Base-by-base conservation (phyloP, 1,140 invertebrate species). In the Panulirus ornatus region DNA sequence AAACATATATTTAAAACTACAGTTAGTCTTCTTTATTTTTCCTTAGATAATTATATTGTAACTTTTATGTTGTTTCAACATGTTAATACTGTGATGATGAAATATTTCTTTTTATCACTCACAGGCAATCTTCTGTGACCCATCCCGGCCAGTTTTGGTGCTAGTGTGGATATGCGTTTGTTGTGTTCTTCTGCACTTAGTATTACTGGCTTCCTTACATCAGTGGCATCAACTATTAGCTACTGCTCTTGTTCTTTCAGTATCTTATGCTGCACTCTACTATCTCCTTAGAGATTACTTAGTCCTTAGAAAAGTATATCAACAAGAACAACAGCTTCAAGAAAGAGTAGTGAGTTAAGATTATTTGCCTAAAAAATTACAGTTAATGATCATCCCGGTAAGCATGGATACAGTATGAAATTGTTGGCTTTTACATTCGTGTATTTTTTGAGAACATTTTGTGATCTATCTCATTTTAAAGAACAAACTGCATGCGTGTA, bases 221-320 rank as follows among this genome's bases (percentile, higher is more conserved):
- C 96, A 98, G 92, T 99, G 98, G 98, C 97, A 98, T 94, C 97
- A 98, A 93, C 96, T 98, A 44, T 93, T 99, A 14, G 97, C 98
- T 27, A 95, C 98, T 89, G 96, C 97, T 19, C 94, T 98, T 47
- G 94, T 99, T 38, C 95, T 98, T 14, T 96, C 98, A 93, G 97
- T 97, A 75, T 99, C 98, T 94, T 98, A 98, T 94, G 97, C 98
- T 92, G 97, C 97, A 0, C 95, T 99, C 8, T 99, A 97, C 92
- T 98, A 98, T 94, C 94, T 98, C 81, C 94, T 96, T 5, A 95
- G 98, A 82, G 97, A 99, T 93, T 97, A 97, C 93, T 94, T 98
- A 0, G 95, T 99, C 58, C 96, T 97, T 86, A 96, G 96, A 94
- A 96, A 96, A 93, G 95, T 97, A 8, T 98, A 97, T 93, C 95